Percentiles rank a stretch among this genome's conserved stretches.
These are phyloP conservation scores for Spisula solida DNA, from an alignment of 2,888 invertebrate genomes.

Conservation along the genomic window DNA sequence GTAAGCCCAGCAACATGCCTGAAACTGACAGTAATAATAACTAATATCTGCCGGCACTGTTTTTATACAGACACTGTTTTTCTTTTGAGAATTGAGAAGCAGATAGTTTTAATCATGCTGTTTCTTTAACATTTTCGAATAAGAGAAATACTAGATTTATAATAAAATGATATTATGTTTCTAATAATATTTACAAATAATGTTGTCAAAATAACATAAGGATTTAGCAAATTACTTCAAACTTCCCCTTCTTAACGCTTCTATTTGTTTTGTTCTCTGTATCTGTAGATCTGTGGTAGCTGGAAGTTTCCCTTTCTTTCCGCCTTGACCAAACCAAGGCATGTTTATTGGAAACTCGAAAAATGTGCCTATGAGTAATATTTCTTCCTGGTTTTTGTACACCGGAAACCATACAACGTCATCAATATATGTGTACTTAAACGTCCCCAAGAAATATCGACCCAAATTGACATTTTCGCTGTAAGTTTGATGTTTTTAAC, in stretches of 20 bases:
- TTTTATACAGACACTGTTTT: too few species aligned
- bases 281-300: conserved; percentile 84
- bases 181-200: too few species aligned
- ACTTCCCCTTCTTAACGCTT: conserved; percentile 81
- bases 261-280: conserved; percentile 84
- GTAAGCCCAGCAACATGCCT: too few species aligned
- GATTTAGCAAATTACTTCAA: conserved; percentile 71
- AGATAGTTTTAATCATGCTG: too few species aligned
- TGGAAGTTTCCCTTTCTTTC: conserved; percentile 76
- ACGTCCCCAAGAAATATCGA: not conserved
- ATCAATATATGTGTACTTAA: conserved; percentile 61
- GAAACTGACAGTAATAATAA: too few species aligned
- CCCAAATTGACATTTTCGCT: not conserved
- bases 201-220: too few species aligned
- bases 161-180: too few species aligned
- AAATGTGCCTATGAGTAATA: conserved; percentile 37
- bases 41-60: too few species aligned
- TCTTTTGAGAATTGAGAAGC: too few species aligned
- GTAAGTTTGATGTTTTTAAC: too few species aligned
- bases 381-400: conserved; percentile 52
- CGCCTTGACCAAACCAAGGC: conserved; percentile 81
- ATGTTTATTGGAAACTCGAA: conserved; percentile 57
- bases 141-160: too few species aligned
- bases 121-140: not conserved
- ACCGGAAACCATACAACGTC: conserved; percentile 77